Percentiles rank a stretch among this genome's conserved stretches.
These are phyloP conservation scores for Centropus bengalensis DNA, from an alignment of 2,113 vertebrate genomes.

Conservation along the genomic window DNA sequence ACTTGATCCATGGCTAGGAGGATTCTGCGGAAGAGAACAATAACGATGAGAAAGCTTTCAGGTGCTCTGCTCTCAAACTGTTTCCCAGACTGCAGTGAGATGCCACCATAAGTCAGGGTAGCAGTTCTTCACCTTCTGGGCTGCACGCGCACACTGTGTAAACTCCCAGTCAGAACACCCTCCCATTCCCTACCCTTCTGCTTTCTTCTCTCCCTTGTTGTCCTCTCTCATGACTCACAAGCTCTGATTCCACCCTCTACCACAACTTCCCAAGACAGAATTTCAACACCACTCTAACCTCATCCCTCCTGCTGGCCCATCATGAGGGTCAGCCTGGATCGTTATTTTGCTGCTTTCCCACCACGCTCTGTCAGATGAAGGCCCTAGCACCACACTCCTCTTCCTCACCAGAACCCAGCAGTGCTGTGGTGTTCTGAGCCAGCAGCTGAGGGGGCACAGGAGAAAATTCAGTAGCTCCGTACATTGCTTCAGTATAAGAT, in stretches of 20 bases:
- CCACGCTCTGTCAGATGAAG: background rate
- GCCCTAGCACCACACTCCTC: background rate
- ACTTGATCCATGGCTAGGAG: slow-evolving; percentile 73
- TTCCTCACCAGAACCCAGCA: background rate
- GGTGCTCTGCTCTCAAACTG: background rate
- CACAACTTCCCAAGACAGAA: background rate
- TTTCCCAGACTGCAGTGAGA: background rate
- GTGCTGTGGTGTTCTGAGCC: background rate
- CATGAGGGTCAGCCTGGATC: background rate
- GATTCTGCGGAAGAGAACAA: slow-evolving; percentile 71
- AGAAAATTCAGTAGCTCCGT: background rate
- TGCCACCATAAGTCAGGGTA: background rate
- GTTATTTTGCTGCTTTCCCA: background rate
- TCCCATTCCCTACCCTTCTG: background rate
- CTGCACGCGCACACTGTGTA: rapidly evolving
- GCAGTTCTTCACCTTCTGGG: background rate
- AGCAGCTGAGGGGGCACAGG: background rate
- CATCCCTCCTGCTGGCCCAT: background rate
- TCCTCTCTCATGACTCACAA: background rate
- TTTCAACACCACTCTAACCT: background rate
- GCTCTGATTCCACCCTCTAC: background rate
- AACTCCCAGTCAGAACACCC: background rate
- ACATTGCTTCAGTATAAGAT: background rate
- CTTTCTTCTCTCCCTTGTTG: background rate
- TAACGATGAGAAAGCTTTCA: background rate